Conservation (phyloP, 2,888 invertebrate genomes). For the Polyploca ridens region DNA sequence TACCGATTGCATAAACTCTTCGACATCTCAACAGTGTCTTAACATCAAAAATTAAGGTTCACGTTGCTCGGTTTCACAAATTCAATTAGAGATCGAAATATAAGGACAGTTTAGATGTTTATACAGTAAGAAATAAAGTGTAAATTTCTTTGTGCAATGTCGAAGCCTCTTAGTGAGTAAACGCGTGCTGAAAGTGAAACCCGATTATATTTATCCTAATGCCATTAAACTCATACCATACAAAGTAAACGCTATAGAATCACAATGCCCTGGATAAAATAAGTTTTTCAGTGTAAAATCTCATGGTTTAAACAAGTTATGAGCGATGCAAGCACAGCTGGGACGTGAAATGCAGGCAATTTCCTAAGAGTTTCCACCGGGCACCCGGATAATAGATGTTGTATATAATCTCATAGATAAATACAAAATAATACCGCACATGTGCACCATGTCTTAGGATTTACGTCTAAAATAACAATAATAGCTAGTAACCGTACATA, state of each 20-base stretch:
- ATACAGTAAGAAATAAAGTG: no score
- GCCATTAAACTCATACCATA: not conserved
- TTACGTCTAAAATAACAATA: not conserved
- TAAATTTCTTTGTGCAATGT: no score
- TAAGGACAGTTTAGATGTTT: no score
- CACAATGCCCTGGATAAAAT: not conserved
- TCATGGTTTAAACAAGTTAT: conserved; percentile 34
- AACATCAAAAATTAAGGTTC: no score
- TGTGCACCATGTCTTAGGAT: not conserved
- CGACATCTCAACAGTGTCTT: no score
- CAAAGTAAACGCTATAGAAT: not conserved
- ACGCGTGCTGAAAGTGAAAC: no score
- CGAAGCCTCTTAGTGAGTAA: no score
- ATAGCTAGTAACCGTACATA: no score
- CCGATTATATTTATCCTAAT: not conserved
- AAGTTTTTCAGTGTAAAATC: conserved; percentile 22
- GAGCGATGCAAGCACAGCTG: conserved; percentile 47
- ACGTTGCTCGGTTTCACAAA: no score
- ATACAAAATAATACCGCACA: conserved; percentile 21
- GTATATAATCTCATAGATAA: conserved; percentile 41
- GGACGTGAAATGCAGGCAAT: conserved; percentile 50
- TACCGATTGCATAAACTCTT: no score
- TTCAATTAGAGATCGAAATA: no score
- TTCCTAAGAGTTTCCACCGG: conserved; percentile 38
- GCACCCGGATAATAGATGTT: conserved; percentile 35